Evolutionary conservation across 2,888 invertebrate species (phyloP), one percentile per base, ranked within the genome.

Genomic region (Tridacna crocea): DNA sequence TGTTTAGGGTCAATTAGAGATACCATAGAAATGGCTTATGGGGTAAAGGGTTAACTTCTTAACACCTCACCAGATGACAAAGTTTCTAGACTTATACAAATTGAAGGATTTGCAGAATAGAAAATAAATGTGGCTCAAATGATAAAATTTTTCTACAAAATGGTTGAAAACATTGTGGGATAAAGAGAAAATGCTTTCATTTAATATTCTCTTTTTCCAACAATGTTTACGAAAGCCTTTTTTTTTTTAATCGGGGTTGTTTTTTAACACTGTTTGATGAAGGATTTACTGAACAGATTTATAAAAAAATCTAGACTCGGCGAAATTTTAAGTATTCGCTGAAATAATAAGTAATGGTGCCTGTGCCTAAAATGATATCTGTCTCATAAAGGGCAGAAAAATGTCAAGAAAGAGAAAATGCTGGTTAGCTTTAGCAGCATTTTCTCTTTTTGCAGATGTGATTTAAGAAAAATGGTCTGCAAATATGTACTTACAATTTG

Each of bases 181-280:
- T 13, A 46, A 12, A 11, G 24, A 26, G 65, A 65, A 65, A 13
- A 27, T 65, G 26, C 27, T 10, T 36, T 4, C 8, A 6, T 6
- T 12, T 4, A 65, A 27, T 27, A 65, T 65, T 65, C 65, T 65
- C 26, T 13, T 24, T 65, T 27, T 27, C 10, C 65, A 1, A 65
- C 65, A 68, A 68, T 68, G 68, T 47, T 68, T 68, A 10, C 47
- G 8, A 68, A 46, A 48, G 55, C 19, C 55, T 19, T 55, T 19
- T 55, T 55, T 55, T 55, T 55, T 11, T 51, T 51, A 2, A 2
- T 55, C 10, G 11, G 17, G 55, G 19, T 55, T 55, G 55, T 6
- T 19, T 6, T 3, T 15, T 55, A 10, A 55, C 6, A 55, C 1
- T 26, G 17, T 26, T 17, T 65, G 12, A 13, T 61, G 22, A 3